These are phyloP conservation scores for Vespertilio murinus DNA, from an alignment of 2,797 vertebrate genomes.

Conservation along the genomic window DNA sequence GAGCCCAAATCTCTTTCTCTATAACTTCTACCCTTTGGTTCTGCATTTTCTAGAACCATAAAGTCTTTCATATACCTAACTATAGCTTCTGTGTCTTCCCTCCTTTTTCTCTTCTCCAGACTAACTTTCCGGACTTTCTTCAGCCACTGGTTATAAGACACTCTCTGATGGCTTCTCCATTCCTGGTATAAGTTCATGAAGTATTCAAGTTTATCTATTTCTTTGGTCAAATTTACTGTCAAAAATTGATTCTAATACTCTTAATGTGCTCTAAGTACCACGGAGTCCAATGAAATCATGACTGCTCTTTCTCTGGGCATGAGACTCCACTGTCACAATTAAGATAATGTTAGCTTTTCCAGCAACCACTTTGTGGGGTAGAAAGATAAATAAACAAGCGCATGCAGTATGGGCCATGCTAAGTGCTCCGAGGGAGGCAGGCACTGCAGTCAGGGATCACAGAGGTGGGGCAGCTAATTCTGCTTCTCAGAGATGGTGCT, in stretches of 20 bases:
- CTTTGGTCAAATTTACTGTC: background rate
- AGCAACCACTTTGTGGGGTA: background rate
- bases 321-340: background rate
- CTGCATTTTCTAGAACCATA: background rate
- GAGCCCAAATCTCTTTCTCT: conserved; percentile 8
- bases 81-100: background rate
- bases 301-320: background rate
- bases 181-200: background rate
- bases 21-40: background rate
- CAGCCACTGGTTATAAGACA: background rate
- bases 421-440: background rate
- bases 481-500: background rate
- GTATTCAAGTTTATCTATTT: background rate
- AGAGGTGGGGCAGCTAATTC: background rate
- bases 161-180: background rate
- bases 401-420: background rate
- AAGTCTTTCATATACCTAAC: background rate
- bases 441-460: background rate
- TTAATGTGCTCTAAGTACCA: background rate
- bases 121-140: background rate
- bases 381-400: background rate
- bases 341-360: background rate
- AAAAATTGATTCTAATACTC: background rate
- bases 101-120: background rate
- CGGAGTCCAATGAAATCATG: background rate